These are phyloP conservation scores for Lemur catta DNA, from an alignment of 2,797 vertebrate genomes.

Conservation along the genomic window DNA sequence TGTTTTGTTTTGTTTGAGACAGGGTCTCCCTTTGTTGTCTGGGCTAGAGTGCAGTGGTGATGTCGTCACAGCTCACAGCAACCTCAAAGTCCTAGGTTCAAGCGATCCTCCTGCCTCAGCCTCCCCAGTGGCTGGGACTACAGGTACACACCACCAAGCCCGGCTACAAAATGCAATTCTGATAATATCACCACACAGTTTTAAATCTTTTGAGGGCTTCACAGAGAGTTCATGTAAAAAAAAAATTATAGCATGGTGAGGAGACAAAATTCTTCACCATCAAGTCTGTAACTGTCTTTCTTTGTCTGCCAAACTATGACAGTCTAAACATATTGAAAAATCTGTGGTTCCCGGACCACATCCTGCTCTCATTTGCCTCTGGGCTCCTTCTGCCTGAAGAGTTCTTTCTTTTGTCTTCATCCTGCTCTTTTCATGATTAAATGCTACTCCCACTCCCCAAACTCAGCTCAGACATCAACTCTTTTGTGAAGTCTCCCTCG, in stretches of 20 bases:
- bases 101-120: background rate
- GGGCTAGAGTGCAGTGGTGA: background rate
- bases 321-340: background rate
- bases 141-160: no score
- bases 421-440: background rate
- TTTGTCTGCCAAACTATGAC: background rate
- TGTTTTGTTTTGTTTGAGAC: no score
- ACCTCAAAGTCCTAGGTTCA: background rate
- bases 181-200: background rate
- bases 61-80: background rate
- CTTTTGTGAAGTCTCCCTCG: background rate
- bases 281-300: background rate
- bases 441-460: background rate
- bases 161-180: background rate
- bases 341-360: background rate
- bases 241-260: background rate
- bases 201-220: background rate
- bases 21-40: background rate
- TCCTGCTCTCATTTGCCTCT: background rate
- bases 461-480: background rate
- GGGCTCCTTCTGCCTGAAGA: background rate
- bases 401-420: background rate
- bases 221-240: background rate
- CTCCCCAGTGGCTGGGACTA: background rate
- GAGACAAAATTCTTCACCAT: background rate